Evolutionary conservation across 2,888 invertebrate species (phyloP).

Genomic region (Zygothrica quintamaculata): DNA sequence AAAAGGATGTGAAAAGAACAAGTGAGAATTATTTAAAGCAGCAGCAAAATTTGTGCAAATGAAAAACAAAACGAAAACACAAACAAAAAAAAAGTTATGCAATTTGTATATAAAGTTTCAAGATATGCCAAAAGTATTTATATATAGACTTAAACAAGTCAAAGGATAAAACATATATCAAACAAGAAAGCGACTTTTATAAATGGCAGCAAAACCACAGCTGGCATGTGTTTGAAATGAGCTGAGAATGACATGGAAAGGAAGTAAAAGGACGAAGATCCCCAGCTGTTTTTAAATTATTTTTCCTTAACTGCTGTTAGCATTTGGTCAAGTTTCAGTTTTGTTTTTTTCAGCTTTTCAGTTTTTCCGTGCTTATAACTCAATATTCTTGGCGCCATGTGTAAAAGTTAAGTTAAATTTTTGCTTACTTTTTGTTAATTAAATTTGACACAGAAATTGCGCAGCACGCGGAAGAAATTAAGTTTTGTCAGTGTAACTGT

Average conservation of each 20-base stretch:
- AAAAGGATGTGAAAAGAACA: too few relatives aligned
- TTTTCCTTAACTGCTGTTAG: not conserved
- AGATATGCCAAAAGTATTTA: too few relatives aligned
- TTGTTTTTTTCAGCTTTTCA: not conserved
- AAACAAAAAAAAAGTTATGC: too few relatives aligned
- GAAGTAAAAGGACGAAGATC: not conserved
- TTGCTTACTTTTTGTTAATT: conserved; percentile 16
- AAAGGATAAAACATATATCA: too few relatives aligned
- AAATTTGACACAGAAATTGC: conserved; percentile 17
- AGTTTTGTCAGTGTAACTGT: conserved; percentile 23
- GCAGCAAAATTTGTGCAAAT: too few relatives aligned
- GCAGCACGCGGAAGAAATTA: conserved; percentile 5
- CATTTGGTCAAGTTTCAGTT: not conserved
- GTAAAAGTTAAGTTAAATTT: not conserved
- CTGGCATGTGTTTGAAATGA: not conserved
- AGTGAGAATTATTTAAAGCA: too few relatives aligned
- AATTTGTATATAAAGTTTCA: too few relatives aligned
- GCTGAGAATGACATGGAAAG: not conserved
- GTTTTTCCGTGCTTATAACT: not conserved
- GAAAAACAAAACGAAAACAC: too few relatives aligned
- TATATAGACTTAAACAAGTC: too few relatives aligned
- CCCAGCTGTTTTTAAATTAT: not conserved
- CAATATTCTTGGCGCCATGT: conserved; percentile 2
- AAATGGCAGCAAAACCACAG: too few relatives aligned
- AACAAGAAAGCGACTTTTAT: too few relatives aligned